phyloP scores from a whole-genome alignment of 2,888 invertebrate species.

The Drosophila rubida region DNA sequence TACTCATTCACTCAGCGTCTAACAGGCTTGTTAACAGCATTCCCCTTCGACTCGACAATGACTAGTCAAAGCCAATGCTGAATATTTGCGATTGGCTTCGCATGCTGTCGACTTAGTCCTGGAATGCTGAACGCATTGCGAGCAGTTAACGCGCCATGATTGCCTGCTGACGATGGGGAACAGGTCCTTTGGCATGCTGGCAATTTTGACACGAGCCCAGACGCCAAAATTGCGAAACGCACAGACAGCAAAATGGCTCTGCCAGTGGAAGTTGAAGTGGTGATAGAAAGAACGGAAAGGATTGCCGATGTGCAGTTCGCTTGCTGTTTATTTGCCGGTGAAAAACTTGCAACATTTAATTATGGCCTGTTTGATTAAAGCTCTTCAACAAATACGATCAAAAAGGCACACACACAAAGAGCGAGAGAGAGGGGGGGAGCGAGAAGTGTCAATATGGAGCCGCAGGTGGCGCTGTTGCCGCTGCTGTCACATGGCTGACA shows the following conservation, averaged over 20 bases:
- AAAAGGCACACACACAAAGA: slow-evolving; percentile 16
- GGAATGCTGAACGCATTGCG: slow-evolving; percentile 58
- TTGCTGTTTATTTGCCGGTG: slow-evolving; percentile 30
- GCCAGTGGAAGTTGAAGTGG: no score
- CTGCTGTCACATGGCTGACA: slow-evolving; percentile 71
- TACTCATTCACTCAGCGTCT: not conserved
- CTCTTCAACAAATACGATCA: slow-evolving; percentile 54
- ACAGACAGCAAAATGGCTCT: slow-evolving; percentile 5
- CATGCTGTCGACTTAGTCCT: slow-evolving; percentile 6
- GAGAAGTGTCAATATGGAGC: slow-evolving; percentile 70
- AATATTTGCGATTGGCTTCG: slow-evolving; percentile 31
- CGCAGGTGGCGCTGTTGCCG: slow-evolving; percentile 72
- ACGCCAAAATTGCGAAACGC: slow-evolving; percentile 8
- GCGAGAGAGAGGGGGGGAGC: not conserved
- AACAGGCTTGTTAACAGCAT: not conserved
- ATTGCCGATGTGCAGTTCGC: not conserved
- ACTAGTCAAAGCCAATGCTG: not conserved
- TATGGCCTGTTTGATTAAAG: slow-evolving; percentile 65
- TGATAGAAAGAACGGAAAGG: slow-evolving; percentile 14
- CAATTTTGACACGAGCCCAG: slow-evolving; percentile 50
- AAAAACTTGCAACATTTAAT: slow-evolving; percentile 60
- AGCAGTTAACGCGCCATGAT: slow-evolving; percentile 48
- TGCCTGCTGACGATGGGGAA: slow-evolving; percentile 10
- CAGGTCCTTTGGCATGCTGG: slow-evolving; percentile 43
- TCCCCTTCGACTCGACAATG: not conserved